A percentile compares a stretch with the other conserved stretches of the same genome.
phyloP scores from a whole-genome alignment of 2,113 vertebrate species.

The Nycticorax nycticorax region DNA sequence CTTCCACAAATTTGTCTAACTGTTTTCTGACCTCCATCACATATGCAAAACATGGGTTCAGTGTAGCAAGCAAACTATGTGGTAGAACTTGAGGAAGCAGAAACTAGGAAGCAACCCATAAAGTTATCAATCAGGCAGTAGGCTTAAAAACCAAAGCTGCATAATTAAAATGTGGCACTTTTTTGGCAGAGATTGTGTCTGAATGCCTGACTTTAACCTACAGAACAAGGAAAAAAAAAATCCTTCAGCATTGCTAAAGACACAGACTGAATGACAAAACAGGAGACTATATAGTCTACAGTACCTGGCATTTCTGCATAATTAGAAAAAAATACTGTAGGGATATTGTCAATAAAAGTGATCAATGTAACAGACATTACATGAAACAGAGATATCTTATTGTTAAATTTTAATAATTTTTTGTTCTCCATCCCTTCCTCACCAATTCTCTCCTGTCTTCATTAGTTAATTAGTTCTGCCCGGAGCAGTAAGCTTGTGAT shows the following conservation, averaged over 20 bases:
- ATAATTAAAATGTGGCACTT: not conserved
- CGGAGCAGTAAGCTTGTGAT: not conserved
- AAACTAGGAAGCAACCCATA: not conserved
- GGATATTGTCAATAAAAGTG: not conserved
- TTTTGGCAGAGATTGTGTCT: not conserved
- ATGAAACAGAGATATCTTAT: not conserved
- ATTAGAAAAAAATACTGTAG: not conserved
- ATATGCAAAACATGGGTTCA: not conserved
- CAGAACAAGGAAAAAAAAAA: not conserved
- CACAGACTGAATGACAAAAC: not conserved
- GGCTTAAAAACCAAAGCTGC: not conserved
- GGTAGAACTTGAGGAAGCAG: not conserved
- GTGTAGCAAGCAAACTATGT: not conserved
- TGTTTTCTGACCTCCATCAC: not conserved
- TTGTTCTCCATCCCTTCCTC: not conserved
- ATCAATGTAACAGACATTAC: not conserved
- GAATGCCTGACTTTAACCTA: not conserved
- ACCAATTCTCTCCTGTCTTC: not conserved
- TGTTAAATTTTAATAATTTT: not conserved
- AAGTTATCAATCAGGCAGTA: not conserved
- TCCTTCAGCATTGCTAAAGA: not conserved
- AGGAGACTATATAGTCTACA: not conserved
- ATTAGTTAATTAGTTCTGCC: constrained; percentile 1
- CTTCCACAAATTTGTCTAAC: not conserved
- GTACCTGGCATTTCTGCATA: not conserved